Evolutionary conservation across 2,113 vertebrate species (phyloP), one percentile per base, ranked within the genome.

Genomic region (Peromyscus maniculatus): DNA sequence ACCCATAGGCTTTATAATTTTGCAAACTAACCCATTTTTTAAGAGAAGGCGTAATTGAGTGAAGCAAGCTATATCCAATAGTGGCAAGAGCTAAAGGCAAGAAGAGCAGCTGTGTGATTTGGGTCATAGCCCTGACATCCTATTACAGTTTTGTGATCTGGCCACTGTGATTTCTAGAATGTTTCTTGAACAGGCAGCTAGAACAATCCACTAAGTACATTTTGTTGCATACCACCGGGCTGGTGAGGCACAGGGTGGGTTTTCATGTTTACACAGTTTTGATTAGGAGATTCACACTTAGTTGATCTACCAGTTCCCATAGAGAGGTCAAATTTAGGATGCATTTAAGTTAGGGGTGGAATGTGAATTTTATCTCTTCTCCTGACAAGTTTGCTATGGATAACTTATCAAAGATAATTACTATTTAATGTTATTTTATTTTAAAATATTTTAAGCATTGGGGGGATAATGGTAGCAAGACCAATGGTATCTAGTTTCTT

Each of bases 401-500:
- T 94, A 21, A 31, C 39, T 87, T 95, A 46, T 66, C 59, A 46
- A 86, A 19, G 83, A 19, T 8, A 46, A 31, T 66, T 66, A 31
- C 59, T 66, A 62, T 87, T 92, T 59, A 28, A 0, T 26, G 74
- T 13, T 64, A 43, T 57, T 79, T 95, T 83, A 39, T 95, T 92
- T 96, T 77, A 52, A 88, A 95, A 82, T 71, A 77, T 49, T 77
- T 83, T 93, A 90, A 26, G 74, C 49, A 28, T 64, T 78, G 11
- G 91, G n/a, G 31, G 1, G 12, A 5, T 77, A 90, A 64, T 64
- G 46, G 10, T 71, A 33, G 67, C 55, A 91, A 95, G 71, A 69
- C 19, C 78, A 83, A 11, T 52, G 72, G 26, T 74, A 62, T 84
- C 52, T 96, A 46, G 31, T 87, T 82, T 87, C 64, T 82, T 9